phyloP scores from a whole-genome alignment of 2,113 vertebrate genomes.

The Tamias sibiricus region DNA sequence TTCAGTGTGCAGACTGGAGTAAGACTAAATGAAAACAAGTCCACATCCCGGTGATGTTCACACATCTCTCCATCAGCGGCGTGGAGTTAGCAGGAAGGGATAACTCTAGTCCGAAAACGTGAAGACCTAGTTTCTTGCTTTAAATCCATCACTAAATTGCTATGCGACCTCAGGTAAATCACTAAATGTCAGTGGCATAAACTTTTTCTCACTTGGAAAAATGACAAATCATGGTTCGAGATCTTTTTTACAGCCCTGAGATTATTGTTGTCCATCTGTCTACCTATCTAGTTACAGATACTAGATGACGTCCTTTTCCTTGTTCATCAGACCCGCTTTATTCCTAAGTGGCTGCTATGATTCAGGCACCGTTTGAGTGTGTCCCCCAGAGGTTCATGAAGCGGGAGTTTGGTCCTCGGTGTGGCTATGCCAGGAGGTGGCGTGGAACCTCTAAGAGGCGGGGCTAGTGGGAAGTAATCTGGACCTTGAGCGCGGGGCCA shows the following conservation, averaged over 20 bases:
- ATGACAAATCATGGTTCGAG: not conserved
- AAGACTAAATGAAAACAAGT: not conserved
- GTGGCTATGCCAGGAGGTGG: not conserved
- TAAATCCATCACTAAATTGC: not conserved
- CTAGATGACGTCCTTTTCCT: not conserved
- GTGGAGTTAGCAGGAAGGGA: not conserved
- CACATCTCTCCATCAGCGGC: not conserved
- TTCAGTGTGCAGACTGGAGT: not conserved
- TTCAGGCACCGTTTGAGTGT: not conserved
- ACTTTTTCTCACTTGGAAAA: conserved; percentile 1
- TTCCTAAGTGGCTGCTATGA: not conserved
- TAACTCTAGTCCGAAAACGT: not conserved
- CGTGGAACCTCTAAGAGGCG: not conserved
- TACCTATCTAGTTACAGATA: not conserved
- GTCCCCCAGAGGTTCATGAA: not conserved
- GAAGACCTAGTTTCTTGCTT: not conserved
- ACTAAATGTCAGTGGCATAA: not conserved
- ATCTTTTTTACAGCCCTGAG: not conserved
- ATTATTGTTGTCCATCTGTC: not conserved
- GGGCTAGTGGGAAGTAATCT: not conserved
- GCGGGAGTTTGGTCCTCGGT: not conserved
- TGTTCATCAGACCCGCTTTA: not conserved
- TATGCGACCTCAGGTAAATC: not conserved
- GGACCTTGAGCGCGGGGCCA: not conserved
- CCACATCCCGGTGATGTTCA: not conserved